Evolutionary conservation across 2,797 vertebrate species (phyloP).

Genomic region (Tadarida brasiliensis): DNA sequence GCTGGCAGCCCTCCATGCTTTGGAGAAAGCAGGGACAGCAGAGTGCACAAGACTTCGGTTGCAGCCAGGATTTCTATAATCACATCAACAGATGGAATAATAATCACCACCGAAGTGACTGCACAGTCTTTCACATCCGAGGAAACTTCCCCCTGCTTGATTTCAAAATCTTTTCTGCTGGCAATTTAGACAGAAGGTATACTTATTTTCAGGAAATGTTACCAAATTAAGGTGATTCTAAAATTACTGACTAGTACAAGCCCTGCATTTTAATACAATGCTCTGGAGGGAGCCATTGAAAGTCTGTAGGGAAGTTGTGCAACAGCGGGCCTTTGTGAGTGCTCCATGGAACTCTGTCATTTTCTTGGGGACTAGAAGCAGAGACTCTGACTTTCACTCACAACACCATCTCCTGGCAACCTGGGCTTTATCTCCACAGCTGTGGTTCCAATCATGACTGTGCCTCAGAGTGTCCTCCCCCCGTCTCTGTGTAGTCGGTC

Average conservation of each 20-base stretch:
- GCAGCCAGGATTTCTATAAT: slow-evolving; percentile 74
- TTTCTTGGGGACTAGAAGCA: background rate
- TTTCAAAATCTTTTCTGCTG: slow-evolving; percentile 64
- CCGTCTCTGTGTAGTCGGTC: background rate
- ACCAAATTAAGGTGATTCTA: background rate
- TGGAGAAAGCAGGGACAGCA: slow-evolving; percentile 45
- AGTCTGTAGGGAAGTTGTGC: accelerated
- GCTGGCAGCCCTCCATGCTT: slow-evolving; percentile 67
- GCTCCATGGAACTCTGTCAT: background rate
- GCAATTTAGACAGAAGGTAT: slow-evolving; percentile 23
- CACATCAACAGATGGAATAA: slow-evolving; percentile 80
- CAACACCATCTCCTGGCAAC: background rate
- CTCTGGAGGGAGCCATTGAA: background rate
- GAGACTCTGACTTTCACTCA: no score
- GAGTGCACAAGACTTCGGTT: slow-evolving; percentile 57
- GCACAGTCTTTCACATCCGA: slow-evolving; percentile 66
- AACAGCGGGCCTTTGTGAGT: background rate
- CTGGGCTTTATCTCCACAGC: background rate
- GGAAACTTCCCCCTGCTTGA: slow-evolving; percentile 67
- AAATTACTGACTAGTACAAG: background rate
- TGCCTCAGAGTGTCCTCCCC: background rate
- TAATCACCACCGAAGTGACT: slow-evolving; percentile 61
- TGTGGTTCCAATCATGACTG: background rate
- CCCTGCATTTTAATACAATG: background rate
- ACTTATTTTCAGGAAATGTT: slow-evolving; percentile 66